These are phyloP conservation scores for Arctia plantaginis DNA, from an alignment of 2,888 invertebrate genomes.

Conservation along the genomic window DNA sequence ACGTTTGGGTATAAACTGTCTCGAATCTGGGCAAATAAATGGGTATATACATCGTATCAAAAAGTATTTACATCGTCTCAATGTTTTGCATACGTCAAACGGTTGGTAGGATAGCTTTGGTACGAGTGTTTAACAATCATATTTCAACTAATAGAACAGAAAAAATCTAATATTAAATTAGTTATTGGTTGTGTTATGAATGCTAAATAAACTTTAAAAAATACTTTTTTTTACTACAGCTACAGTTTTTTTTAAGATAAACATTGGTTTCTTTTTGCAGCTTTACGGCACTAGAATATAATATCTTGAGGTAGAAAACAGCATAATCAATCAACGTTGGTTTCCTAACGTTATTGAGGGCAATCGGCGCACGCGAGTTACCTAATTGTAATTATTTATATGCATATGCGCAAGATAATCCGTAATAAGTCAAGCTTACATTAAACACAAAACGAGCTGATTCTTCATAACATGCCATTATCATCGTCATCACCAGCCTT, in stretches of 20 bases:
- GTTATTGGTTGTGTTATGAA: not conserved
- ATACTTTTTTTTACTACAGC: too few species aligned
- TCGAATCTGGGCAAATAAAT: not conserved
- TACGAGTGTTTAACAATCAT: not conserved
- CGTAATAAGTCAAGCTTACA: not conserved
- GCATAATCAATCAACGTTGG: not conserved
- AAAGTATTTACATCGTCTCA: not conserved
- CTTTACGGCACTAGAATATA: not conserved
- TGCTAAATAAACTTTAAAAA: too few species aligned
- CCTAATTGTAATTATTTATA: not conserved
- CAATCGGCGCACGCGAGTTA: too few species aligned
- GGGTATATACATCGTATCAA: not conserved
- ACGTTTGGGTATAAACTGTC: not conserved
- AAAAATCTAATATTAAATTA: not conserved
- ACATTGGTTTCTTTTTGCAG: not conserved
- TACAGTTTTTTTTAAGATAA: too few species aligned
- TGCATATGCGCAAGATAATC: not conserved
- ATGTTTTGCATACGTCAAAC: not conserved
- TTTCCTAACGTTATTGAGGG: not conserved
- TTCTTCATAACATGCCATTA: too few species aligned
- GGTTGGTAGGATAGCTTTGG: not conserved
- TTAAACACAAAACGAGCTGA: not conserved
- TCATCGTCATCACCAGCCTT: too few species aligned
- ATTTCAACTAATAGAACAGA: not conserved
- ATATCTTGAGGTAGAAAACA: not conserved